These are phyloP conservation scores for Tinamus guttatus DNA, from an alignment of 2,113 vertebrate genomes.

Conservation along the genomic window DNA sequence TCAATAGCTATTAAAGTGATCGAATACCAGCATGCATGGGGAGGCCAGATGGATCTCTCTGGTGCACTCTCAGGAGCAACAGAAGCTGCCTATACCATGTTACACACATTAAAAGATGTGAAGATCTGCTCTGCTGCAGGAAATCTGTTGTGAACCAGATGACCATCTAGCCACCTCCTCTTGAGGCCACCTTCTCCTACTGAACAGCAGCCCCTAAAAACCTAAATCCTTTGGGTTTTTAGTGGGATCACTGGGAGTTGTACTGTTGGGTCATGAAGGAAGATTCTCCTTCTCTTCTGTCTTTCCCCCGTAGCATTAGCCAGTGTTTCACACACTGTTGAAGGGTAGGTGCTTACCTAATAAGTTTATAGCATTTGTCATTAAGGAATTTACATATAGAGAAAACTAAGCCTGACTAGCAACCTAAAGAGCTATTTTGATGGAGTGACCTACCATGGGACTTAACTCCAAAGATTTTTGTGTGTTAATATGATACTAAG, in stretches of 20 bases:
- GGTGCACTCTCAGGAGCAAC: background rate
- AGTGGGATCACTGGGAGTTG: background rate
- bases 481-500: background rate
- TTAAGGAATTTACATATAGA: background rate
- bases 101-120: background rate
- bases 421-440: background rate
- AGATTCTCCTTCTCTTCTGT: background rate
- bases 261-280: background rate
- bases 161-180: background rate
- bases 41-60: fast-evolving
- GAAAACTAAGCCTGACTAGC: background rate
- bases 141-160: background rate
- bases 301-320: background rate
- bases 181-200: background rate
- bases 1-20: fast-evolving
- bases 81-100: background rate
- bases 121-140: background rate
- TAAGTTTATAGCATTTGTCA: background rate
- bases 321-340: background rate
- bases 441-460: background rate
- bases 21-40: background rate
- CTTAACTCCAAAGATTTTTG: background rate
- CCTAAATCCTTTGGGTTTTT: background rate
- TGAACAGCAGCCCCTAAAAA: background rate
- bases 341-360: background rate